phyloP scores from a whole-genome alignment of 2,797 vertebrate species.

The Sebastiscus albofasciatus region DNA sequence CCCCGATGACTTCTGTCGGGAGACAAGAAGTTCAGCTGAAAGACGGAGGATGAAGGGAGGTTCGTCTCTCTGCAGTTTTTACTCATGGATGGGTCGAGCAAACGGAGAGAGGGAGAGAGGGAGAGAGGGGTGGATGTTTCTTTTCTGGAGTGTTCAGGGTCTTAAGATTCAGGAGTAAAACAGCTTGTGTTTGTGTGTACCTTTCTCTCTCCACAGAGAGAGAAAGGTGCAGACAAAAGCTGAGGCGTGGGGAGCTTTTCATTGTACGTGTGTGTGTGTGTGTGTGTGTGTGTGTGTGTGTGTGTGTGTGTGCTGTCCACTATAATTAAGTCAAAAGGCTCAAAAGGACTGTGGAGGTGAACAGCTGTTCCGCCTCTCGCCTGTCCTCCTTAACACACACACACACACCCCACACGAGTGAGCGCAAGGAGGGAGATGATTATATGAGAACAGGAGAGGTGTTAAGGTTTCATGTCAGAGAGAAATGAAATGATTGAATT shows the following conservation, averaged over 20 bases:
- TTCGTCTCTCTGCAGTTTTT: neutral
- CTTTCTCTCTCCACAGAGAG: neutral
- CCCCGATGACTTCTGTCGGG: constrained; percentile 88
- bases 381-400: constrained; percentile 43
- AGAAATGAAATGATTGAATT: neutral
- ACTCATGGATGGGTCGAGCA: neutral
- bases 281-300: constrained; percentile 42
- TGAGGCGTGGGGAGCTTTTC: constrained; percentile 40
- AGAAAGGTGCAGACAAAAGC: constrained; percentile 41
- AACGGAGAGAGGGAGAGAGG: constrained; percentile 5
- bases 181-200: constrained; percentile 20
- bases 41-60: constrained; percentile 13
- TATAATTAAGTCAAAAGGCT: constrained; percentile 80
- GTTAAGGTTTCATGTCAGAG: neutral
- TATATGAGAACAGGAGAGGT: neutral
- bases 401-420: neutral
- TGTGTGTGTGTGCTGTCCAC: constrained; percentile 63
- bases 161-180: constrained; percentile 63
- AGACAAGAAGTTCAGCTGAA: constrained; percentile 80
- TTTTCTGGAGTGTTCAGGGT: constrained; percentile 54
- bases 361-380: constrained; percentile 73
- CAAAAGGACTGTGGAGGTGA: constrained; percentile 73
- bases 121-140: constrained; percentile 40
- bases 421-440: neutral
- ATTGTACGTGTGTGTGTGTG: constrained; percentile 48